Conservation (phyloP, 2,797 vertebrate species). For the Parambassis ranga region DNA sequence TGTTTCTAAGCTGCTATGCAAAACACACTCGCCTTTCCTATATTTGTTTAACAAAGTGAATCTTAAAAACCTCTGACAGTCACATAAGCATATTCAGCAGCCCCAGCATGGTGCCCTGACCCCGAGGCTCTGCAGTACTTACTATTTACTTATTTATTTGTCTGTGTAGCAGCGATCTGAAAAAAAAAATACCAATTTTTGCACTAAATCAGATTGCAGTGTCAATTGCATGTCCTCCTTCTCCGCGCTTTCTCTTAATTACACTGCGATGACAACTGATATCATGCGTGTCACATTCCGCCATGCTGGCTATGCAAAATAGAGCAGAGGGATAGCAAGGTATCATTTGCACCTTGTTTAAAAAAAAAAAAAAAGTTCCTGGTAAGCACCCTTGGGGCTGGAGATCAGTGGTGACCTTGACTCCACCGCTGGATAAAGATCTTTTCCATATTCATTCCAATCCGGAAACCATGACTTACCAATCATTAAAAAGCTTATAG, state of each 20-base stretch:
- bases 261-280: constrained; percentile 34
- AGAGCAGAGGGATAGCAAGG: constrained; percentile 28
- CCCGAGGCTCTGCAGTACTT: background rate
- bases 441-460: constrained; percentile 75
- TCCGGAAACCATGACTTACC: constrained; percentile 75
- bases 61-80: background rate
- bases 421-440: constrained; percentile 72
- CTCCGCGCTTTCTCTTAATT: constrained; percentile 26
- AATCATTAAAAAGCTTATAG: constrained; percentile 76
- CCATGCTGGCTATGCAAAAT: constrained; percentile 26
- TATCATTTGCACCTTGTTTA: constrained; percentile 66
- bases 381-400: constrained; percentile 73
- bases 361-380: constrained; percentile 61
- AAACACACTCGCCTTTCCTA: background rate
- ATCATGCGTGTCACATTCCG: constrained; percentile 18
- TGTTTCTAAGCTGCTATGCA: background rate
- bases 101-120: background rate
- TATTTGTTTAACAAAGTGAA: background rate
- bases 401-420: constrained; percentile 83
- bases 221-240: constrained; percentile 2
- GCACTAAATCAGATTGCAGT: background rate
- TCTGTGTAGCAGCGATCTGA: background rate
- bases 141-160: background rate
- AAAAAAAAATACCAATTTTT: too few species aligned
- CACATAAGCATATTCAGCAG: background rate